Conservation (phyloP, 2,797 vertebrate genomes). For the Neosalanx taihuensis region DNA sequence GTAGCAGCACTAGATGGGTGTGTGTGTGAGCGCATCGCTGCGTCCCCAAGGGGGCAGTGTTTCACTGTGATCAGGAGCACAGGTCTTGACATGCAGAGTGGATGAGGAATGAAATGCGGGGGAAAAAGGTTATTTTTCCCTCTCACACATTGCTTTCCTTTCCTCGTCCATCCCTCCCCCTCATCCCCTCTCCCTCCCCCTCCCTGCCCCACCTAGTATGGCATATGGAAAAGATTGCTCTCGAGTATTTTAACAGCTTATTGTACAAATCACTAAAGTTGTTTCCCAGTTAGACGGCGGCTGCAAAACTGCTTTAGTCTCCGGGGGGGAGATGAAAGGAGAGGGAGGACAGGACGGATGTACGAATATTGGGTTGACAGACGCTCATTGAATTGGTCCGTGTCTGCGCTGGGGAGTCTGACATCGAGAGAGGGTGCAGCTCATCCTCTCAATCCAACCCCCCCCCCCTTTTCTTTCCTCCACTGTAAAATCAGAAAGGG, state of each 20-base stretch:
- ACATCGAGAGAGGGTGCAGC: background rate
- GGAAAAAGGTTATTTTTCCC: background rate
- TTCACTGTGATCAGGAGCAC: background rate
- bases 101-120: background rate
- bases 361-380: conserved; percentile 12
- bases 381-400: too few relatives aligned
- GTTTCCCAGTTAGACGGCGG: conserved; percentile 44
- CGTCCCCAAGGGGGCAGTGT: conserved; percentile 46
- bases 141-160: background rate
- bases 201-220: conserved; percentile 7
- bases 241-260: conserved; percentile 18
- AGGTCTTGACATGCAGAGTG: background rate
- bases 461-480: background rate
- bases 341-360: conserved; percentile 22
- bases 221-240: conserved; percentile 27
- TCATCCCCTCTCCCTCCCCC: background rate
- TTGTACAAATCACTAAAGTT: conserved; percentile 33
- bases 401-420: too few relatives aligned
- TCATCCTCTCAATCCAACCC: conserved; percentile 21
- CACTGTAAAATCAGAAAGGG: conserved; percentile 8
- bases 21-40: background rate
- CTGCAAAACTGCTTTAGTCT: conserved; percentile 52
- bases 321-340: conserved; percentile 24
- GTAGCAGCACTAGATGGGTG: too few relatives aligned
- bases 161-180: background rate